Evolutionary conservation across 2,113 vertebrate species (phyloP).

Genomic region (Pterocles gutturalis): DNA sequence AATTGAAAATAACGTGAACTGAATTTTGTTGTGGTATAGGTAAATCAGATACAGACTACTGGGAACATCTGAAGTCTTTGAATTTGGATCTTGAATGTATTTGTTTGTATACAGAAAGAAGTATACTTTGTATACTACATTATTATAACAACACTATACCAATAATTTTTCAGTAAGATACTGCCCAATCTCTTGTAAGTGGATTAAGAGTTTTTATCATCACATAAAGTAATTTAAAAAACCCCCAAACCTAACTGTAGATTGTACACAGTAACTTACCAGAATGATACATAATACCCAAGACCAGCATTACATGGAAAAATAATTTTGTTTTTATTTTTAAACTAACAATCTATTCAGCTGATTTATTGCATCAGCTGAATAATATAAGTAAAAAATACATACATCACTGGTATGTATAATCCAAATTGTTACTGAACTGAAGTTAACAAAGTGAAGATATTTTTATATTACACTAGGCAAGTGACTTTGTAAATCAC

Average conservation of each 20-base stretch:
- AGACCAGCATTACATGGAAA: neutral
- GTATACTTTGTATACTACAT: neutral
- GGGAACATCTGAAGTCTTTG: neutral
- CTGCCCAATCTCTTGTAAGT: neutral
- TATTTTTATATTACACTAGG: neutral
- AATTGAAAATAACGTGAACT: neutral
- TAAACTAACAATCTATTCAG: neutral
- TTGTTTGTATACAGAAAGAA: neutral
- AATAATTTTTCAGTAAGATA: neutral
- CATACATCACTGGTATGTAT: neutral
- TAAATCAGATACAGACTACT: neutral
- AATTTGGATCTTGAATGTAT: neutral
- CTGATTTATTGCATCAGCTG: neutral
- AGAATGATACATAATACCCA: neutral
- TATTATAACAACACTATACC: neutral
- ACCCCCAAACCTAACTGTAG: neutral
- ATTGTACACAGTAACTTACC: neutral
- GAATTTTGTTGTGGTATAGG: neutral
- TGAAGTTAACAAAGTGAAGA: neutral
- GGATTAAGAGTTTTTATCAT: neutral
- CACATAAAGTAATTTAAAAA: neutral
- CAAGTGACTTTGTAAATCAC: neutral
- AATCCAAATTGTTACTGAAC: neutral
- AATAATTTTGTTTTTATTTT: neutral
- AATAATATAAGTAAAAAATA: neutral